These are phyloP conservation scores for Doris montereyensis DNA, from an alignment of 2,888 invertebrate species.

Conservation along the genomic window DNA sequence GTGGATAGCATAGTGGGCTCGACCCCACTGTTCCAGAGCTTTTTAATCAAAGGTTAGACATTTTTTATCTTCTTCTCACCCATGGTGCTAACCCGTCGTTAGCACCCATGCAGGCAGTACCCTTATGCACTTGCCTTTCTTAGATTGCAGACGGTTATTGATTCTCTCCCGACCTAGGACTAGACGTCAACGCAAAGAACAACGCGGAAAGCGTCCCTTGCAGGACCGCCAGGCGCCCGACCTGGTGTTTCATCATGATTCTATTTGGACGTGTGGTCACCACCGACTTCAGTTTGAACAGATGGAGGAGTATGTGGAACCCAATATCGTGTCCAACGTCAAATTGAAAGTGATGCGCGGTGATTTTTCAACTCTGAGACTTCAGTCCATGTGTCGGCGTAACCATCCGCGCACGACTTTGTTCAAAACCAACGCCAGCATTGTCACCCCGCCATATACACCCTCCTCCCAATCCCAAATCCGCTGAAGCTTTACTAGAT, in stretches of 20 bases:
- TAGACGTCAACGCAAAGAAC: slow-evolving; percentile 35
- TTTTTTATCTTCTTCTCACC: slow-evolving; percentile 30
- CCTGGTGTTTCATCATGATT: slow-evolving; percentile 37
- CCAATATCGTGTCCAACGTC: background rate
- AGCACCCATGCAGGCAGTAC: slow-evolving; percentile 32
- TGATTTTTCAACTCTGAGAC: slow-evolving; percentile 15
- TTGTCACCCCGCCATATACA: slow-evolving; percentile 26
- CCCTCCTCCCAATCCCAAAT: slow-evolving; percentile 32
- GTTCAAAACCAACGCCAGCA: slow-evolving; percentile 15
- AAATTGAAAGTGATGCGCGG: slow-evolving; percentile 15
- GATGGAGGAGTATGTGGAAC: slow-evolving; percentile 32
- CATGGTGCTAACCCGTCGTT: slow-evolving; percentile 33
- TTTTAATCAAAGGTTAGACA: slow-evolving; percentile 35
- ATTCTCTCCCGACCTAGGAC: slow-evolving; percentile 36
- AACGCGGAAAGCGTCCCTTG: slow-evolving; percentile 24
- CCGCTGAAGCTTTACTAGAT: slow-evolving; percentile 34
- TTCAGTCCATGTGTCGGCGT: slow-evolving; percentile 27
- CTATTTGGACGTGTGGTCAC: slow-evolving; percentile 32
- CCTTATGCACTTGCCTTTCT: slow-evolving; percentile 39
- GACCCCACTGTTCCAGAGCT: slow-evolving; percentile 32
- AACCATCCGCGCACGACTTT: slow-evolving; percentile 12
- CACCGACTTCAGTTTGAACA: slow-evolving; percentile 28
- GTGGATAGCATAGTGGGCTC: slow-evolving; percentile 8
- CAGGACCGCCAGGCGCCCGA: slow-evolving; percentile 30
- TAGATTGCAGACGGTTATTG: slow-evolving; percentile 27